phyloP scores from a whole-genome alignment of 2,797 vertebrate species.

The Fundulus diaphanus region DNA sequence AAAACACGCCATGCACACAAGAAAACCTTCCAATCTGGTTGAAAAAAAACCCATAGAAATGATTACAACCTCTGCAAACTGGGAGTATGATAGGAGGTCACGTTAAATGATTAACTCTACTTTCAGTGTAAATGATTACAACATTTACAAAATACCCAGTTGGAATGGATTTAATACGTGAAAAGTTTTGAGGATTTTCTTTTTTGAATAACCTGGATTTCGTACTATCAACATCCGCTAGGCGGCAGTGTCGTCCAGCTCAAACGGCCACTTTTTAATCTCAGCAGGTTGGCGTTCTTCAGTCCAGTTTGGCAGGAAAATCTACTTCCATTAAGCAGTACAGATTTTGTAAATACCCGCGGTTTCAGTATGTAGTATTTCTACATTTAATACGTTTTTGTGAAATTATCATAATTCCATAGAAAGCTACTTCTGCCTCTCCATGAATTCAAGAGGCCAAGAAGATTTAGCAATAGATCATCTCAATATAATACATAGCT shows the following conservation, averaged over 20 bases:
- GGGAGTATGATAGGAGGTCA: no score
- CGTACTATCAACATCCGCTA: slow-evolving; percentile 25
- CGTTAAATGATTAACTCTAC: no score
- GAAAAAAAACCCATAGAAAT: no score
- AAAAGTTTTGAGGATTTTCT: no score
- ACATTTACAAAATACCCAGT: no score
- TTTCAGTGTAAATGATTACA: no score
- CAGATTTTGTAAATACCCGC: not conserved
- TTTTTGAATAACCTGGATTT: not conserved
- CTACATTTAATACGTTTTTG: not conserved
- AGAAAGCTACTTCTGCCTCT: no score
- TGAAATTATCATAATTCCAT: no score
- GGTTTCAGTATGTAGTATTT: not conserved
- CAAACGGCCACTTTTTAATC: not conserved
- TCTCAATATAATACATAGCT: not conserved
- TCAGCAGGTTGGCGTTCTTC: not conserved
- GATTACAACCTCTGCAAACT: no score
- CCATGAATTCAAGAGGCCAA: not conserved
- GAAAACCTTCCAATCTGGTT: no score
- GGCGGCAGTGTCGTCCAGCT: slow-evolving; percentile 42
- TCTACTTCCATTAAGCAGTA: not conserved
- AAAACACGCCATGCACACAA: no score
- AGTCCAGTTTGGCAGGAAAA: not conserved
- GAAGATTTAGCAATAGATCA: not conserved
- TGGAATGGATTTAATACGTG: no score